phyloP scores from a whole-genome alignment of 2,888 invertebrate genomes.

The Chydorus sphaericus region DNA sequence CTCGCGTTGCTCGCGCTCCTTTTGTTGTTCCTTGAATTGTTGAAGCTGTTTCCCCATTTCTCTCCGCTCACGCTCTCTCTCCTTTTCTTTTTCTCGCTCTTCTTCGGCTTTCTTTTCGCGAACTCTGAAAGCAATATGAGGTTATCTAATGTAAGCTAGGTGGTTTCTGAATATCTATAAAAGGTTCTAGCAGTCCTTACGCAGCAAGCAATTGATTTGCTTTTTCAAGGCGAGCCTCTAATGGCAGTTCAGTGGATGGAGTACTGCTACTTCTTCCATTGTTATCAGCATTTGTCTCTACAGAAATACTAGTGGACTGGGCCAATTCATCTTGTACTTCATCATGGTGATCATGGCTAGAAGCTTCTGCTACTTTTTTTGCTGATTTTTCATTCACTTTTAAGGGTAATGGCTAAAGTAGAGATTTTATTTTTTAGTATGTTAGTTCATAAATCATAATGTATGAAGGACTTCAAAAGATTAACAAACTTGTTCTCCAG shows the following conservation, averaged over 20 bases:
- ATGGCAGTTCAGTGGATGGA: not conserved
- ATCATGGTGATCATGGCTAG: too few species aligned
- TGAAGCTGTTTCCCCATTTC: constrained; percentile 55
- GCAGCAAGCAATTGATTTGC: not conserved
- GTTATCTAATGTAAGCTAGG: not conserved
- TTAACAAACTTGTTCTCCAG: not conserved
- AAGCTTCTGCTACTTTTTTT: too few species aligned
- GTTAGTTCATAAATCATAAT: not conserved
- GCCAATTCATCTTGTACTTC: too few species aligned
- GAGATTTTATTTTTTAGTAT: not conserved
- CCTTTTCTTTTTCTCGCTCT: constrained; percentile 39
- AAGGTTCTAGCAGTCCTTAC: not conserved
- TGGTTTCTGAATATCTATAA: not conserved
- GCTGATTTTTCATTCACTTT: too few species aligned
- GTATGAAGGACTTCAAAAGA: not conserved
- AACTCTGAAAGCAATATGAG: not conserved
- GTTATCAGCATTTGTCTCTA: too few species aligned
- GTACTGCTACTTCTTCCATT: not conserved
- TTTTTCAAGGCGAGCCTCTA: not conserved
- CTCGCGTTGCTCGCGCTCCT: constrained; percentile 54
- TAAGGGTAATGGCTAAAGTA: too few species aligned
- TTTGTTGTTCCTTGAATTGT: constrained; percentile 55
- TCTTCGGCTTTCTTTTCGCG: constrained; percentile 35
- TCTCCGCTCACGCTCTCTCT: constrained; percentile 53
- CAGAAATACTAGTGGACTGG: too few species aligned